A percentile compares a stretch with the other conserved stretches of the same genome.
These are phyloP conservation scores for Melanaphis sacchari DNA, from an alignment of 1,140 invertebrate species.

Conservation along the genomic window DNA sequence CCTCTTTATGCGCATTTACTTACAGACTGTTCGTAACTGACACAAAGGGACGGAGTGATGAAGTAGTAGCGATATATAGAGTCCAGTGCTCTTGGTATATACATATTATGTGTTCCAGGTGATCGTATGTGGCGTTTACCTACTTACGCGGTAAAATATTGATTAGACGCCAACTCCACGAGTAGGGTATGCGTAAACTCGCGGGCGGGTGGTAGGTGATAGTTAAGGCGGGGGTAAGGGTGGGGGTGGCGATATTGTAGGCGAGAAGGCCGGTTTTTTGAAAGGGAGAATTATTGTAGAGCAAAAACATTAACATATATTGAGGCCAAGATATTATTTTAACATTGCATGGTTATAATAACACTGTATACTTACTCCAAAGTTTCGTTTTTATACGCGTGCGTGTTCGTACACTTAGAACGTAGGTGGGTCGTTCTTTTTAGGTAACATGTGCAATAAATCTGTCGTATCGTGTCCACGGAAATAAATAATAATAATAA, in stretches of 20 bases:
- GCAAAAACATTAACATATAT: constrained; percentile 11
- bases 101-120: not conserved
- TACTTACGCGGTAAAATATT: not conserved
- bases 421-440: not conserved
- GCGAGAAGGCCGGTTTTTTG: not conserved
- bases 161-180: not conserved
- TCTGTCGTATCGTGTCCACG: not conserved
- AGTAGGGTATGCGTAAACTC: not conserved
- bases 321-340: not conserved
- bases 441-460: not conserved
- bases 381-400: not conserved
- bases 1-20: not conserved
- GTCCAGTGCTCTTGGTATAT: not conserved
- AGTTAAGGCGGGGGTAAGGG: too few relatives aligned
- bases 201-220: too few relatives aligned
- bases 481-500: not conserved
- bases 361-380: not conserved
- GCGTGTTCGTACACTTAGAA: not conserved
- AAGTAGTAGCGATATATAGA: not conserved
- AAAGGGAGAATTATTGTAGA: not conserved
- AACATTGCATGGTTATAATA: not conserved
- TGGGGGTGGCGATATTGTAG: not conserved
- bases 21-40: not conserved
- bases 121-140: not conserved
- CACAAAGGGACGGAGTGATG: not conserved